Evolutionary conservation across 2,113 vertebrate species (phyloP).

Genomic region (Dicaeum eximium): DNA sequence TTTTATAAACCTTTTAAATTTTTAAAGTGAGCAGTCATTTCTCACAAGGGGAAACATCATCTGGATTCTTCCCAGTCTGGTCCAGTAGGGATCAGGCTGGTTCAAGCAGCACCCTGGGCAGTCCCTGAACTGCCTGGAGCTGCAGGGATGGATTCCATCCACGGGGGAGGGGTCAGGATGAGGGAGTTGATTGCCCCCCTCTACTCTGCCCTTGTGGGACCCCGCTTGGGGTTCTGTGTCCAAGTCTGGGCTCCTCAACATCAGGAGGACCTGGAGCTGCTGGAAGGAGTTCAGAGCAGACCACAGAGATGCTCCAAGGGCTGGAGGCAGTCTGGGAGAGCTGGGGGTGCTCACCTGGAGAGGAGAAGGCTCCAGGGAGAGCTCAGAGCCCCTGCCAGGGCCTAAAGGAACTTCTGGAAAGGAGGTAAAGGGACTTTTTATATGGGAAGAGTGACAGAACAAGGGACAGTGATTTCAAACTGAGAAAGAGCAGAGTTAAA

Average conservation of each 20-base stretch:
- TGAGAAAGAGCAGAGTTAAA: background rate
- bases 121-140: background rate
- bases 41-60: background rate
- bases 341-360: background rate
- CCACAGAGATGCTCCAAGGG: rapidly evolving
- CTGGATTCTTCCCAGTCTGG: background rate
- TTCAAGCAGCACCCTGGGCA: background rate
- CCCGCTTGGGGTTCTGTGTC: background rate
- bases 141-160: background rate
- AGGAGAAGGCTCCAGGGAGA: background rate
- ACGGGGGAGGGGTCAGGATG: background rate
- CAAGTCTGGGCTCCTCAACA: background rate
- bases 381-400: background rate
- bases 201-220: background rate
- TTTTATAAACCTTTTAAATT: no score
- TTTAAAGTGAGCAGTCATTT: no score
- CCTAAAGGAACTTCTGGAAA: rapidly evolving
- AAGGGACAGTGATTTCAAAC: background rate
- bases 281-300: rapidly evolving
- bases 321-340: background rate
- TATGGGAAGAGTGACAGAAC: background rate
- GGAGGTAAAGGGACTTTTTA: background rate
- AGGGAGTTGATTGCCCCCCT: background rate
- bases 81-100: background rate
- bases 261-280: background rate